Conservation (phyloP, 2,797 vertebrate genomes). For the Salmo trutta region DNA sequence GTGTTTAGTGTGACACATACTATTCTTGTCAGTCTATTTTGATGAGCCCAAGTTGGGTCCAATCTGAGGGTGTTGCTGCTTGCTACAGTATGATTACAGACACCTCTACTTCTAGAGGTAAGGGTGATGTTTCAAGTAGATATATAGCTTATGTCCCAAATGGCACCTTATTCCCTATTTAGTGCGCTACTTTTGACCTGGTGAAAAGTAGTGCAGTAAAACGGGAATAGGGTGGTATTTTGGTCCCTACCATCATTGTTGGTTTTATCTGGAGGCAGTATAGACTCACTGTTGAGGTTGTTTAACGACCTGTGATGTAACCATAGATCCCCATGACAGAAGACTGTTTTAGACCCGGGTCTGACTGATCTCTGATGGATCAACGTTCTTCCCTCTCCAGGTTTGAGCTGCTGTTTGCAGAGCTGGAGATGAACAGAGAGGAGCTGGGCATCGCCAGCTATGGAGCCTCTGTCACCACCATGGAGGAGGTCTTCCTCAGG, state of each 20-base stretch:
- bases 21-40: too few species aligned
- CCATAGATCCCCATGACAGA: not conserved
- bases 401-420: conserved; percentile 92
- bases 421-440: conserved; percentile 91
- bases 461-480: conserved; percentile 94
- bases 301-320: not conserved
- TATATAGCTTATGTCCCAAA: not conserved
- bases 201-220: not conserved
- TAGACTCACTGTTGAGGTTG: not conserved
- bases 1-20: too few species aligned
- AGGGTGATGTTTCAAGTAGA: too few species aligned
- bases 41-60: too few species aligned
- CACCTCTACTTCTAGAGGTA: too few species aligned
- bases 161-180: not conserved
- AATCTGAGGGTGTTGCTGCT: too few species aligned
- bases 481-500: conserved; percentile 99
- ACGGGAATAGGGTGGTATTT: not conserved
- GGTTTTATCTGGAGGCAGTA: not conserved
- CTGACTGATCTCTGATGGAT: not conserved
- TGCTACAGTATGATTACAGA: too few species aligned
- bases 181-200: not conserved
- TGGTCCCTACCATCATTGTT: not conserved
- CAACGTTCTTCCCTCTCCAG: conserved; percentile 62
- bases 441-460: conserved; percentile 96
- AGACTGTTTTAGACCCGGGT: not conserved